Evolutionary conservation across 2,888 invertebrate species (phyloP), one percentile per base, ranked within the genome.

Genomic region (Pinctada fucata): DNA sequence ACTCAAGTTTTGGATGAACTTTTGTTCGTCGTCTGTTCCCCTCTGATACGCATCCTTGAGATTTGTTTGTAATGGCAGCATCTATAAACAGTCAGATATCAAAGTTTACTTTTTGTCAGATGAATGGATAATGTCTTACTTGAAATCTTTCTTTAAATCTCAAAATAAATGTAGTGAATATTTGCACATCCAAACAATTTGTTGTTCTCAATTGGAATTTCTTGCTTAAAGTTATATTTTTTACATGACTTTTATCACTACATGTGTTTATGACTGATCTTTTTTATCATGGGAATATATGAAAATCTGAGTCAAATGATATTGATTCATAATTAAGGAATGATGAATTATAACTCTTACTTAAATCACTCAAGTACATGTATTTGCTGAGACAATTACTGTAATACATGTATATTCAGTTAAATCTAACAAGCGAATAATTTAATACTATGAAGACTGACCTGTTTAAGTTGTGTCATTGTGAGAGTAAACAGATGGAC

Each of bases 1-100:
- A 76, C 99, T 98, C 86, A 99, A 94, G 93, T 99, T 99, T 92
- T 99, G 99, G 82, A 99, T 99, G 92, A 99, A 99, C 91, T 98
- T 97, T 93, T 99, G 99, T 92, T 99, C 99, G 91, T 97, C 97
- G 93, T 99, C 99, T 88, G 96, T 95, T 48, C 99, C 99, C 84
- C 95, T 95, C 72, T 97, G 96, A 93, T 99, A 99, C 1, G 99
- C 98, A 84, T 96, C 96, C 86, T 96, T 96, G 91, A 99, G 97
- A 91, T 99, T 97, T 64, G 98, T 97, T 78, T 95, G 95, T 68
- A 96, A 93, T 1, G 98, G 97, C 87, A 99, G 94, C 96, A 99
- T 98, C 91, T 93, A 85, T 0, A 88, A 81, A 67, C 58, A 63
- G 16, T 2, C 66, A 6, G 66, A 66, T n/a, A 13, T 58, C 10